Evolutionary conservation across 1,140 invertebrate species (phyloP), one percentile per base, ranked within the genome.

Genomic region (Ylistrum balloti): DNA sequence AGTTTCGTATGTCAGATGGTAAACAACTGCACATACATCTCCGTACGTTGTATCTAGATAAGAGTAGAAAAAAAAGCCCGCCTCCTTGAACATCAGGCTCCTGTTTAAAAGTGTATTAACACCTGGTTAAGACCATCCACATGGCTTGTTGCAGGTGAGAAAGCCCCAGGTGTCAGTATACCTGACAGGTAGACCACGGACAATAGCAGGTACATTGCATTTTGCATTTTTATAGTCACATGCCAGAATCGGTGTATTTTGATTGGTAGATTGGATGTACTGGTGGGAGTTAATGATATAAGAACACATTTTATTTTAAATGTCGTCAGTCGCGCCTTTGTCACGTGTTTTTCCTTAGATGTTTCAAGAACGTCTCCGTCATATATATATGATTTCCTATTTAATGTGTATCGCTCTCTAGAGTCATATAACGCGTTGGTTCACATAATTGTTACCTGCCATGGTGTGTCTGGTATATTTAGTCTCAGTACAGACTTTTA

Each of bases 1-100:
- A 74, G 56, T 74, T 74, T 74, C 56, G 56, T 74, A 74, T 74
- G 56, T 74, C 56, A 74, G 56, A 74, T 28, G 56, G 56, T 74
- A 74, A 74, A 74, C 56, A 74, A 74, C 56, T 74, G 56, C 56
- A 74, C 56, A 74, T 74, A 74, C 56, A 74, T 74, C n/a, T 74
- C 56, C 2, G 56, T 74, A 74, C 56, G 56, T 28, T 7, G 22
- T 74, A 74, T 74, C 56, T 74, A 74, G 56, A 74, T 74, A 74
- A 74, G 56, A 74, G 56, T 9, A 28, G 56, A 74, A n/a, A 74
- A 74, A 74, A 74, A 38, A 38, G 22, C 56, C 9, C 56, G 56
- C 56, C 56, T 74, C 56, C n/a, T 9, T 74, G 56, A 74, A 74
- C 56, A 74, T 74, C 56, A n/a, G 56, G 56, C 56, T n/a, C 22